Conservation (phyloP, 2,797 vertebrate species). For the Aplochiton taeniatus region DNA sequence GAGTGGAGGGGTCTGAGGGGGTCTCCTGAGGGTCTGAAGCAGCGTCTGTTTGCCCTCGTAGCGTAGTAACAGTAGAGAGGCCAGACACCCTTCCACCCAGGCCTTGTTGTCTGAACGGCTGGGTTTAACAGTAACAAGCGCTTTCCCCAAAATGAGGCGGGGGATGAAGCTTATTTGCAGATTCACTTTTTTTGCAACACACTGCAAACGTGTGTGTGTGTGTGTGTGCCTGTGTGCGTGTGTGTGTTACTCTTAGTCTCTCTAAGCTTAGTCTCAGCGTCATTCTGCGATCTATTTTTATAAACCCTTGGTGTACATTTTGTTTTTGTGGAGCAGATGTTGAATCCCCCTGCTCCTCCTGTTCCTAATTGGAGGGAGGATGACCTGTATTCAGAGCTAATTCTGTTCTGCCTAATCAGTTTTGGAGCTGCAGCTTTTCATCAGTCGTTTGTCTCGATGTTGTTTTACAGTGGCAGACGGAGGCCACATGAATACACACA, state of each 20-base stretch:
- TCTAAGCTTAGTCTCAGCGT: conserved; percentile 19
- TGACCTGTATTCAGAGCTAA: too few species aligned
- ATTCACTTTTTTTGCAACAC: not conserved
- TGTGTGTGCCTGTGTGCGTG: conserved; percentile 22
- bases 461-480: too few species aligned
- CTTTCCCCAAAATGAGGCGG: not conserved
- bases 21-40: not conserved
- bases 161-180: not conserved
- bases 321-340: conserved; percentile 43
- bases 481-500: too few species aligned
- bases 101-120: not conserved
- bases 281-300: conserved; percentile 57
- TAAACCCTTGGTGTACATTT: conserved; percentile 42
- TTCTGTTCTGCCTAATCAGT: too few species aligned
- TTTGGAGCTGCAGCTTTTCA: too few species aligned
- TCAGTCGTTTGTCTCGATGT: too few species aligned
- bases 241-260: conserved; percentile 5
- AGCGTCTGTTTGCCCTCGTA: not conserved
- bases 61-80: not conserved
- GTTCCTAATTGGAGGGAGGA: not conserved
- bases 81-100: not conserved
- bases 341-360: conserved; percentile 7
- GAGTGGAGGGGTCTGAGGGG: conserved; percentile 1
- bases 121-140: conserved; percentile 1
- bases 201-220: conserved; percentile 19